Conservation (phyloP, 2,113 vertebrate genomes). For the Calypte anna region DNA sequence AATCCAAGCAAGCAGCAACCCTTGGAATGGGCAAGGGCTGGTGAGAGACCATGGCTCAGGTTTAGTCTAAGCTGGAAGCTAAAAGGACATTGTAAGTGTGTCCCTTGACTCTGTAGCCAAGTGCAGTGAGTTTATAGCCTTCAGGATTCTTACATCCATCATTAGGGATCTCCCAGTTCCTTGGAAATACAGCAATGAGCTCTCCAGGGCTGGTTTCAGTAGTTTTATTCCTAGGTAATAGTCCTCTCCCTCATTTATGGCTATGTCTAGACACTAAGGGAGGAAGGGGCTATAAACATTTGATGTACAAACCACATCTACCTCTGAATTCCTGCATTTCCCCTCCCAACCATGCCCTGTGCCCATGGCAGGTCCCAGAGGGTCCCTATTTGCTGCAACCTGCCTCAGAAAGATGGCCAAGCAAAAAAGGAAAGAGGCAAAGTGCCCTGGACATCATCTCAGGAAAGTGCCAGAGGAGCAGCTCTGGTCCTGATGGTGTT, state of each 20-base stretch:
- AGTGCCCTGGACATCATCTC: background rate
- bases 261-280: conserved; percentile 57
- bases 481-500: background rate
- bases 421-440: background rate
- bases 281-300: conserved; percentile 39
- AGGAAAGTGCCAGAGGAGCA: background rate
- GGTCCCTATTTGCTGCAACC: background rate
- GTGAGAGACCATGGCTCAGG: background rate
- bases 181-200: background rate
- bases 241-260: conserved; percentile 50
- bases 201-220: conserved; percentile 23
- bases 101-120: conserved; percentile 7
- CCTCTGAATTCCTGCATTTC: background rate
- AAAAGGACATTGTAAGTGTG: background rate
- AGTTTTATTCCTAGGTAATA: conserved; percentile 54
- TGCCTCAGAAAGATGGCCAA: background rate
- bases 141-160: background rate
- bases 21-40: background rate
- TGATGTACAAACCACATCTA: conserved; percentile 14
- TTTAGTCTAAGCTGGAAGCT: background rate
- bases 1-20: background rate
- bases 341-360: background rate
- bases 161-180: conserved; percentile 31
- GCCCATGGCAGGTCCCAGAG: background rate
- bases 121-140: background rate